These are phyloP conservation scores for Drosophila suboccidentalis DNA, from an alignment of 2,888 invertebrate species.

Conservation along the genomic window DNA sequence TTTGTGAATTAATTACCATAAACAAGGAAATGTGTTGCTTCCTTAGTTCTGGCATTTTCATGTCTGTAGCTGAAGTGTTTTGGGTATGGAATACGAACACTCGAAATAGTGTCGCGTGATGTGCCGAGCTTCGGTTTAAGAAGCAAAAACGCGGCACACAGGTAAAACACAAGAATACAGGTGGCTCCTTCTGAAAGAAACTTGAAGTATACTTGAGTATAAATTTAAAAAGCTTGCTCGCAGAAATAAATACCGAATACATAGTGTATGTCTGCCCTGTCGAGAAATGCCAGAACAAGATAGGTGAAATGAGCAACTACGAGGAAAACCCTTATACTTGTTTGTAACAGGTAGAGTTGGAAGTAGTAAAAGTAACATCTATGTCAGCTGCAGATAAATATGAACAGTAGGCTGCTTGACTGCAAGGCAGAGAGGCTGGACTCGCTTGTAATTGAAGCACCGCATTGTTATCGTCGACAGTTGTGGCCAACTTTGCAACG, in stretches of 20 bases:
- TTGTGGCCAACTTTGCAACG: neutral
- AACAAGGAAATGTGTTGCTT: constrained; percentile 53
- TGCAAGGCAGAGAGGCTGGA: neutral
- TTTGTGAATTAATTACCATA: constrained; percentile 71
- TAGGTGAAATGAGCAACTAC: constrained; percentile 55
- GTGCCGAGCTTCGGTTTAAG: neutral
- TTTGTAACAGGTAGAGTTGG: constrained; percentile 46
- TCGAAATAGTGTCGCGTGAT: constrained; percentile 41
- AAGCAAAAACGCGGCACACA: constrained; percentile 32
- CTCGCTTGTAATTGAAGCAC: constrained; percentile 1
- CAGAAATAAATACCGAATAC: constrained; percentile 37
- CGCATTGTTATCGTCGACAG: neutral
- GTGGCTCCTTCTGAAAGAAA: constrained; percentile 58
- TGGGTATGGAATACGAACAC: constrained; percentile 56
- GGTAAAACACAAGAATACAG: constrained; percentile 23
- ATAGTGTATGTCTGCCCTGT: constrained; percentile 16
- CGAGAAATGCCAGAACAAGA: constrained; percentile 24
- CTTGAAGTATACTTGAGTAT: constrained; percentile 66
- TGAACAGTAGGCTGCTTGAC: constrained; percentile 5
- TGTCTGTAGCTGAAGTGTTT: constrained; percentile 39
- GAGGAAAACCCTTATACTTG: constrained; percentile 23
- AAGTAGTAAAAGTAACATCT: constrained; percentile 41
- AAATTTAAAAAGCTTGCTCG: constrained; percentile 68
- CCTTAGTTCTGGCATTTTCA: constrained; percentile 10
- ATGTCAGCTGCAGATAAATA: constrained; percentile 42